These are phyloP conservation scores for Scortum barcoo DNA, from an alignment of 2,113 vertebrate genomes.

Conservation along the genomic window DNA sequence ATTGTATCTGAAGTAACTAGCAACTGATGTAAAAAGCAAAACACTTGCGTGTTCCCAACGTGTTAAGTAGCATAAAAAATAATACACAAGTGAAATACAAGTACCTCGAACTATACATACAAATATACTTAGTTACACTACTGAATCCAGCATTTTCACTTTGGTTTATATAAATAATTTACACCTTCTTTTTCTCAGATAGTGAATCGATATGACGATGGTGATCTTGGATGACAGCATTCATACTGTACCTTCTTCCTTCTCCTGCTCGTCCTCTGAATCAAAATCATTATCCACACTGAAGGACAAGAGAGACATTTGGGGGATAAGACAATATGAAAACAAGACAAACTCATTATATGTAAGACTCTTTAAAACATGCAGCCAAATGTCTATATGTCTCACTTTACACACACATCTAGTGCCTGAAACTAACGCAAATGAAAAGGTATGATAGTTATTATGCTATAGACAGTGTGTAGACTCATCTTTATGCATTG, in stretches of 20 bases:
- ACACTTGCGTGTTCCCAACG: too few species aligned
- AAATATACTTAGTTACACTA: too few species aligned
- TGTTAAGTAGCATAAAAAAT: too few species aligned
- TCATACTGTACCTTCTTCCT: constrained; percentile 69
- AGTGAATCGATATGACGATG: not conserved
- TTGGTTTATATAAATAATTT: not conserved
- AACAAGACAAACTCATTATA: not conserved
- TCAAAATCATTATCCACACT: constrained; percentile 67
- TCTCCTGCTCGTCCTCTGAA: constrained; percentile 59
- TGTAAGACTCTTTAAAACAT: not conserved
- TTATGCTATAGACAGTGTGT: not conserved
- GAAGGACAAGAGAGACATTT: constrained; percentile 57
- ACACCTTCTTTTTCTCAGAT: not conserved
- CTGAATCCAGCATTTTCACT: not conserved
- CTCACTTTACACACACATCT: not conserved
- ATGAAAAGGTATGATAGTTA: not conserved
- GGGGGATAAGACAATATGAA: not conserved
- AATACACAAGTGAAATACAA: too few species aligned
- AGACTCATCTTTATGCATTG: not conserved
- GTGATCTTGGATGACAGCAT: not conserved
- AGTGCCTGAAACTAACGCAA: not conserved
- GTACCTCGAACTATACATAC: too few species aligned
- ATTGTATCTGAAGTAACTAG: too few species aligned
- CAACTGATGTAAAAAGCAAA: too few species aligned
- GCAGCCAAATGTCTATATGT: not conserved